A percentile compares a stretch with the other conserved stretches of the same genome.
phyloP scores from a whole-genome alignment of 1,140 invertebrate species.

The Artemia franciscana region DNA sequence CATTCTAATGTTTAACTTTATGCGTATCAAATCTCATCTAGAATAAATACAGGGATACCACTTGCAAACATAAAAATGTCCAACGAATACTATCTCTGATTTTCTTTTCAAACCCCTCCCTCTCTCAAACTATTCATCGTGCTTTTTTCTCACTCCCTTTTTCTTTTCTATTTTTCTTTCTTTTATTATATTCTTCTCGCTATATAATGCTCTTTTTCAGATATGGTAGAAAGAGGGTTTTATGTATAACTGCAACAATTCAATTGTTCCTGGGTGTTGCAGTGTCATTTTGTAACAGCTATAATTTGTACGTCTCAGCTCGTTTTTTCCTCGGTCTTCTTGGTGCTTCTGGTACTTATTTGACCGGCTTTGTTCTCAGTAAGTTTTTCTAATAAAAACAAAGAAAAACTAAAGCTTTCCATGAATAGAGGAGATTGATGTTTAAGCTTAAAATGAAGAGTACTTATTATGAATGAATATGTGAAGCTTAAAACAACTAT shows the following conservation, averaged over 20 bases:
- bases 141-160: too few relatives aligned
- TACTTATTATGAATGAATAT: too few relatives aligned
- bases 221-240: background rate
- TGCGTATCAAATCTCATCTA: too few relatives aligned
- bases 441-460: too few relatives aligned
- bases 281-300: constrained; percentile 12
- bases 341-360: constrained; percentile 13
- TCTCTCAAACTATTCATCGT: too few relatives aligned
- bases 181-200: background rate
- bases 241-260: constrained; percentile 9
- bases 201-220: background rate
- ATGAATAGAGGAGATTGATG: background rate
- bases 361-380: constrained; percentile 15
- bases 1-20: too few relatives aligned
- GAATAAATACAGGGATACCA: too few relatives aligned
- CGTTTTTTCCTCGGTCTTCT: constrained; percentile 14
- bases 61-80: too few relatives aligned
- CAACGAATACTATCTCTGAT: too few relatives aligned
- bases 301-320: constrained; percentile 7
- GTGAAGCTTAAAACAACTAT: too few relatives aligned
- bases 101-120: too few relatives aligned
- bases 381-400: constrained; percentile 4
- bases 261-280: constrained; percentile 12
- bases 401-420: background rate
- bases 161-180: background rate